Conservation (phyloP, 2,113 vertebrate genomes). For the Rhinoderma darwinii region DNA sequence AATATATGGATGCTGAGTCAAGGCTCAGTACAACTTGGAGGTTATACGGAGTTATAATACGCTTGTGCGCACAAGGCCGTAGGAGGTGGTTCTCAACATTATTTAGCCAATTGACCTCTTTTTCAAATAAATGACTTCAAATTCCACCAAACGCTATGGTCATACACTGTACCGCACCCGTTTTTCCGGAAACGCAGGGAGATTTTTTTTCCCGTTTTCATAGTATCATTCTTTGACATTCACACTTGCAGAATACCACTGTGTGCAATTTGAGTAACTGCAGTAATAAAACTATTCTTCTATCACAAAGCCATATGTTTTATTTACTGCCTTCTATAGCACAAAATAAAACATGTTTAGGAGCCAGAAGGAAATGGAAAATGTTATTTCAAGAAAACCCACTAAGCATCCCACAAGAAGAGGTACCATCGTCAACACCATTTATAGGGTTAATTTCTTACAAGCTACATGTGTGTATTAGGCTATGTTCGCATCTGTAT, state of each 20-base stretch:
- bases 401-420: background rate
- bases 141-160: too few species aligned
- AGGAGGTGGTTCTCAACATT: too few species aligned
- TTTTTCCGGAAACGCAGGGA: background rate
- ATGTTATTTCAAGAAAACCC: background rate
- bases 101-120: too few species aligned
- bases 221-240: slow-evolving; percentile 42
- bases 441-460: background rate
- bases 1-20: too few species aligned
- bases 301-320: slow-evolving; percentile 51
- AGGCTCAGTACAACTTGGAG: too few species aligned
- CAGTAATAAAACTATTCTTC: slow-evolving; percentile 52
- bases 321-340: slow-evolving; percentile 50
- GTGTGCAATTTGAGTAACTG: slow-evolving; percentile 49
- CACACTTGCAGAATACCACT: slow-evolving; percentile 44
- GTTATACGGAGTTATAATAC: too few species aligned
- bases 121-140: too few species aligned
- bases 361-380: slow-evolving; percentile 22
- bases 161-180: too few species aligned
- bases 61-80: too few species aligned
- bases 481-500: too few species aligned
- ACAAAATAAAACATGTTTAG: slow-evolving; percentile 45
- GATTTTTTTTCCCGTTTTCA: background rate
- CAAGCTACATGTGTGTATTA: background rate
- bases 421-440: background rate